Percentiles rank a stretch among this genome's conserved stretches.
Conservation (phyloP, 2,888 invertebrate genomes). For the Ormyrus pomaceus region DNA sequence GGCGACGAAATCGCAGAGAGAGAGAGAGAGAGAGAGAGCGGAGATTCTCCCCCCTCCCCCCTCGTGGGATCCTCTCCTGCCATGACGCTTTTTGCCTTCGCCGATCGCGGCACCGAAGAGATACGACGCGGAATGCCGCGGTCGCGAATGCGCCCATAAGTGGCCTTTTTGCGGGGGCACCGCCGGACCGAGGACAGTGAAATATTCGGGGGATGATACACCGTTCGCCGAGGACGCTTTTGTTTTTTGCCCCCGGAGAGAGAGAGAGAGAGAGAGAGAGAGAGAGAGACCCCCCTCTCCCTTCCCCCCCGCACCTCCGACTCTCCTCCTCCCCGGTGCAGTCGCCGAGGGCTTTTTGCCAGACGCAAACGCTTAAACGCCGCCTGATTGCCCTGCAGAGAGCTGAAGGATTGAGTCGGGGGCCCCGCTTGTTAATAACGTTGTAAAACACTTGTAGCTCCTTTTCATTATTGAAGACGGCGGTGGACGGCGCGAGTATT, state of each 20-base stretch:
- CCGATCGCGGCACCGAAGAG: slow-evolving; percentile 13
- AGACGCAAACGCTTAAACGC: no score
- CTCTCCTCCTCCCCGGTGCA: not conserved
- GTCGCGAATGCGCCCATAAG: slow-evolving; percentile 38
- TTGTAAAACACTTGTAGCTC: no score
- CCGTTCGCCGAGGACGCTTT: not conserved
- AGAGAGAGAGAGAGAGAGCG: slow-evolving; percentile 14
- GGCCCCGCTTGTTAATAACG: no score
- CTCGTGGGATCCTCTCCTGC: slow-evolving; percentile 11
- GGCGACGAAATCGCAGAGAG: slow-evolving; percentile 4
- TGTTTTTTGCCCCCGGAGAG: not conserved
- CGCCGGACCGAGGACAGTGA: slow-evolving; percentile 54
- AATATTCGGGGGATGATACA: slow-evolving; percentile 61
- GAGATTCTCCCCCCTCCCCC: slow-evolving; percentile 46
- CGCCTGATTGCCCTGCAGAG: no score
- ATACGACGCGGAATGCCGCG: slow-evolving; percentile 41
- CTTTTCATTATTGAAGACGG: no score
- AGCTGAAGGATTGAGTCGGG: no score
- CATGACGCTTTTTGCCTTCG: slow-evolving; percentile 40
- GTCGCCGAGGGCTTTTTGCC: not conserved
- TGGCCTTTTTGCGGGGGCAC: slow-evolving; percentile 43
- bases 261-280: not conserved
- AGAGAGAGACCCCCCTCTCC: not conserved
- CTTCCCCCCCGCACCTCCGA: not conserved
- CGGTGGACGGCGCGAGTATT: no score